Conservation (phyloP, 1,140 invertebrate species). For the Meloidogyne floridensis region DNA sequence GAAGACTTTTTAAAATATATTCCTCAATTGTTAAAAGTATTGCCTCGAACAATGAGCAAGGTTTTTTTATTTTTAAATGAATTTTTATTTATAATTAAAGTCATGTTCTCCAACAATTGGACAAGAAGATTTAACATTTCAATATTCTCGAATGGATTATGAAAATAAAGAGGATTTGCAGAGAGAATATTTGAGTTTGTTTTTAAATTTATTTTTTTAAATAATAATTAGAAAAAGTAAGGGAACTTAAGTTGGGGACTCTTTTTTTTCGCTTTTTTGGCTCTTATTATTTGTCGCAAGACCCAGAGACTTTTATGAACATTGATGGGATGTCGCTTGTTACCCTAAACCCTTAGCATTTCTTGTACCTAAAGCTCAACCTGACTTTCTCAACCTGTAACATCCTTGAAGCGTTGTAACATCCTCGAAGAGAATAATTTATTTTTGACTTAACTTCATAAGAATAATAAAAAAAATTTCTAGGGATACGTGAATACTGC, state of each 20-base stretch:
- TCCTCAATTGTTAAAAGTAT: conserved; percentile 34
- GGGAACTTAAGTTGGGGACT: too few species aligned
- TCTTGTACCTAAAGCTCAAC: too few species aligned
- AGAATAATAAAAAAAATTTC: conserved; percentile 13
- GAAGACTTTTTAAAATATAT: conserved; percentile 33
- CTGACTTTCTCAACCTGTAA: too few species aligned
- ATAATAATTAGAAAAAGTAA: background rate
- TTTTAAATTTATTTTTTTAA: background rate
- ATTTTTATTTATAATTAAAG: background rate
- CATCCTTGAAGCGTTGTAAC: too few species aligned
- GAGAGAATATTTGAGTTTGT: conserved; percentile 52
- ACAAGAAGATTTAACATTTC: conserved; percentile 29
- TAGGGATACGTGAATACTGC: conserved; percentile 53
- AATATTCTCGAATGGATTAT: conserved; percentile 59
- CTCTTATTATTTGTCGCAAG: too few species aligned
- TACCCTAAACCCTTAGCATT: too few species aligned
- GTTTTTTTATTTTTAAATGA: conserved; percentile 33
- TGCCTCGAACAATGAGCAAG: conserved; percentile 53
- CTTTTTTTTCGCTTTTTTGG: too few species aligned
- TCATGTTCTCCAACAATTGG: conserved; percentile 13
- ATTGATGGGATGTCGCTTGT: too few species aligned
- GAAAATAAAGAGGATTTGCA: conserved; percentile 52
- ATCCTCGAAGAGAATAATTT: too few species aligned
- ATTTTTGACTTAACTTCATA: background rate
- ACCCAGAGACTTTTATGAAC: too few species aligned